Conservation (phyloP, 2,113 vertebrate species). For the Myotis yumanensis region DNA sequence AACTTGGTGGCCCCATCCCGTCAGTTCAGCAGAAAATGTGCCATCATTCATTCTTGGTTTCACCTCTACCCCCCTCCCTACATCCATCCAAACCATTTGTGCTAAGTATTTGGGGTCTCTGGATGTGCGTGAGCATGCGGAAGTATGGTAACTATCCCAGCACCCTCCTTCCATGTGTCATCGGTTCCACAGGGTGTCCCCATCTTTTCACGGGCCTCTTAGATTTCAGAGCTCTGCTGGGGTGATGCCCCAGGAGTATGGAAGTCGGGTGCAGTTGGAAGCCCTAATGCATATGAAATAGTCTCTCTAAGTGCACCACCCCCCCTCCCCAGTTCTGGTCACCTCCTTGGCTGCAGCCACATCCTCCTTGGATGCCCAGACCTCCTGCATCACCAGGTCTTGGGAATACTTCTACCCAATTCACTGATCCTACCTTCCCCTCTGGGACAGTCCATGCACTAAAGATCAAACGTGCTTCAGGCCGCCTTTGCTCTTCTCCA, state of each 20-base stretch:
- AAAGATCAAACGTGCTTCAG: not conserved
- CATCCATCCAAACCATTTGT: not conserved
- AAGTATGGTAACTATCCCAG: not conserved
- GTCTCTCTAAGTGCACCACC: not conserved
- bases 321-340: not conserved
- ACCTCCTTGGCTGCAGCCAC: not conserved
- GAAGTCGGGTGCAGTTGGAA: not conserved
- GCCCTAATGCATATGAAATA: not conserved
- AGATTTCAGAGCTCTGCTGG: not conserved
- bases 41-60: not conserved
- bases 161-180: not conserved
- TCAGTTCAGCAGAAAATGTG: not conserved
- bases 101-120: not conserved
- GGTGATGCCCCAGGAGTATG: not conserved
- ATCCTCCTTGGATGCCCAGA: not conserved
- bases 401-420: not conserved
- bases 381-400: not conserved
- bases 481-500: not conserved
- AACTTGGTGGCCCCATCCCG: not conserved
- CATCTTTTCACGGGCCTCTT: not conserved
- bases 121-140: not conserved
- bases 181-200: not conserved
- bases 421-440: not conserved
- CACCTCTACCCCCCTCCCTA: not conserved
- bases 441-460: not conserved